Base-by-base conservation (phyloP, 2,888 invertebrate species). In the Autographa gamma region DNA sequence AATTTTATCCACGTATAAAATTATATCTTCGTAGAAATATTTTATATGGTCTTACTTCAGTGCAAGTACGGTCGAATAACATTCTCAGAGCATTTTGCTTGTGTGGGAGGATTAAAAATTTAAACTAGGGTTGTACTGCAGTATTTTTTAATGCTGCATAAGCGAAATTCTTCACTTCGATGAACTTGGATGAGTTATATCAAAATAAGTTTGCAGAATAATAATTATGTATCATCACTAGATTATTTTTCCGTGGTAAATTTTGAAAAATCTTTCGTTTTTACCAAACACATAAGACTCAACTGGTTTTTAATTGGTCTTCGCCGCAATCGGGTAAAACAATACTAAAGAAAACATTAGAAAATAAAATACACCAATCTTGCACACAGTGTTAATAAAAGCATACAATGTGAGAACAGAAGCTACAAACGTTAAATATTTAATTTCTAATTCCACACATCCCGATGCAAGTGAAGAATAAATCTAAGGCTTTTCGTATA, bases 1-100 rank as follows among this genome's bases (percentile, higher is more conserved):
- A 85, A 89, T 88, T 86, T 88, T 59, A 80, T 76, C 76, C 89
- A 89, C 88, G 88, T 90, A 84, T 85, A 78, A 86, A 85, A 88
- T 90, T 87, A 88, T 85, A 86, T 85, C 81, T 81, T 77, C 74
- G 79, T 74, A 76, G 76, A 75, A 80, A 80, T 71, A 77, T 80
- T 77, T 81, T 81, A 65, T 80, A 75, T 63, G 75, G 75, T 65
- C 80, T 77, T 48, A 71, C 69, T 75, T 73, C 38, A 34, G 56
- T 43, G 63, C 72, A 61, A 73, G 66, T 70, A 9, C 56, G 52
- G 56, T 62, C 56, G 61, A 59, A 77, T 66, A 59, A 60, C 66
- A 63, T 76, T 73, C 64, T 18, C 31, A 58, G 66, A 41, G 18
- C 25, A 16, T 13, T 72, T 69, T 73, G 66, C 61, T 80, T 59